Base-by-base conservation (phyloP, 2,888 invertebrate genomes). In the Erpobdella octoculata region DNA sequence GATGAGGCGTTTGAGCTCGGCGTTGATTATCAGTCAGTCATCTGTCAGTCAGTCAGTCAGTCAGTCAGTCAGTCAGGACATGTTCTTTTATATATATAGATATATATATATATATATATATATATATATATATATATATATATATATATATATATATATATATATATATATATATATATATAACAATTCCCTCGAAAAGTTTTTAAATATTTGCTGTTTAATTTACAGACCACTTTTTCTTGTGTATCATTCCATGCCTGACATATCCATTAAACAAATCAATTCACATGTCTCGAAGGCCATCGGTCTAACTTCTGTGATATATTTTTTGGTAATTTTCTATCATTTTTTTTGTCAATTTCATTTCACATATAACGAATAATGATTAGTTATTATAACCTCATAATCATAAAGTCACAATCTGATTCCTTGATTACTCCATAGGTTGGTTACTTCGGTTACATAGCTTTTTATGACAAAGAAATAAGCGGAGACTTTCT, bases 391-490 rank as follows among this genome's bases (percentile, higher is more conserved):
- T 21, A 8, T 53, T 9, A 53, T 53, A 25, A 25, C 0, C 1
- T 53, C 0, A 53, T n/a, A 25, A n/a, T 53, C 28, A n/a, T 15
- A 53, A 48, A 46, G 46, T 46, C 46, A 46, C 18, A 46, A 46
- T 46, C 21, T n/a, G 21, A 21, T 46, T 46, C 46, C 46, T 12
- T 41, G n/a, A 41, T n/a, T 15, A 41, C 36, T 48, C 76, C 76
- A 36, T 89, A 90, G 78, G 90, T 95, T 65, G 96, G 96, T 46
- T 88, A 91, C 78, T 93, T 95, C 81, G 96, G 96, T 1, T 94
- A 93, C 84, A 87, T 93, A 64, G 94, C 94, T 0, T 94, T 93
- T 84, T 89, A 89, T 75, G 78, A 82, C 37, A 77, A 79, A 28
- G 79, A 80, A 33, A 80, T 86, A 18, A 79, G 86, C 86, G 96